A percentile compares a stretch with the other conserved stretches of the same genome.
Evolutionary conservation across 2,797 vertebrate species (phyloP).

Genomic region (Cephalopachus bancanus): DNA sequence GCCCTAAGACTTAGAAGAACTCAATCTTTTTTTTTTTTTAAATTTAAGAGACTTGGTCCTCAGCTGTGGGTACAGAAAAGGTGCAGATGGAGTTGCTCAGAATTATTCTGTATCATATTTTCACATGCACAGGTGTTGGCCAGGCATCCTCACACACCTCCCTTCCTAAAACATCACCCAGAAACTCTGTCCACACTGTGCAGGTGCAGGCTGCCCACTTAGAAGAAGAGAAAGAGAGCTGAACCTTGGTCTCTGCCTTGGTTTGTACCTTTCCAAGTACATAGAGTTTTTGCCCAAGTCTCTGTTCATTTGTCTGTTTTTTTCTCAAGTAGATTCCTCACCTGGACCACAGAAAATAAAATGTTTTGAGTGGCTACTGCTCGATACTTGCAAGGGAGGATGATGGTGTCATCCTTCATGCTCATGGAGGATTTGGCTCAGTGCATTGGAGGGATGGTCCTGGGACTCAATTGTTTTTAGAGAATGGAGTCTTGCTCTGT

Average conservation of each 20-base stretch:
- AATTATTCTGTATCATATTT: background rate
- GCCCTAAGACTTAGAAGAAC: no score
- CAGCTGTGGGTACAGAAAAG: no score
- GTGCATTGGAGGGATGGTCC: background rate
- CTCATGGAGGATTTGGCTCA: background rate
- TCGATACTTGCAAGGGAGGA: background rate
- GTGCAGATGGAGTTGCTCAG: accelerated
- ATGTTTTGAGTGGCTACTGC: no score
- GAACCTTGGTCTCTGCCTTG: background rate
- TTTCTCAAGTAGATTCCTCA: background rate
- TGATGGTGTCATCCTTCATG: accelerated
- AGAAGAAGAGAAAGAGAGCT: background rate
- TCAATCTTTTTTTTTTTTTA: no score
- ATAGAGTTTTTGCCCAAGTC: background rate
- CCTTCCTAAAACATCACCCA: accelerated
- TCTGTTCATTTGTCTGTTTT: background rate
- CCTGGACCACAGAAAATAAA: background rate
- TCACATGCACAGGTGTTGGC: no score
- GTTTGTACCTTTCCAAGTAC: background rate
- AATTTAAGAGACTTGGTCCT: no score
- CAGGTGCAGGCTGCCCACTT: background rate
- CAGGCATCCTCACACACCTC: no score
- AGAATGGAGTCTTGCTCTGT: no score
- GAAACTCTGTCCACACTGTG: background rate
- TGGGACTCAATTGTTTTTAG: no score